Evolutionary conservation across 2,888 invertebrate genomes (phyloP), one percentile per base, ranked within the genome.

Genomic region (Podotricha telesiphe): DNA sequence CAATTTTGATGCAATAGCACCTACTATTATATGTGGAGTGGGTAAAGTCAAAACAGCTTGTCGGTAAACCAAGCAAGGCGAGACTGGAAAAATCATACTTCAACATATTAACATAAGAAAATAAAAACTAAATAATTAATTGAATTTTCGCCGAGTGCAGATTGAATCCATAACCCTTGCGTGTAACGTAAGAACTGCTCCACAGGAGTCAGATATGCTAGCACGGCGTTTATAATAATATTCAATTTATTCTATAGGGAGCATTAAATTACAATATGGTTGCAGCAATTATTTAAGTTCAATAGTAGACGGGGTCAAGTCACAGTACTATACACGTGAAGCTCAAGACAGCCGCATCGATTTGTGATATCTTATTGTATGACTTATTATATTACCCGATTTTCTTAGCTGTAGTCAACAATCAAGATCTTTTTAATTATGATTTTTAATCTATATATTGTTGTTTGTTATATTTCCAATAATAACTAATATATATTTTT

Each of bases 331-430:
- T 28, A 50, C 50, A 42, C 62, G 55, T 47, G 48, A 37, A 45
- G 20, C 19, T 42, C 59, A 11, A 34, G 65, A 47, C 20, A 65
- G 65, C 65, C 59, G 42, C 37, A 37, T 48, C 65, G 65, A 65
- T 69, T 69, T 68, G 28, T 28, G 64, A 37, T 28, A 5, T 28
- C 28, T 68, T 47, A 58, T 47, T n/a, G n/a, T n/a, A n/a, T n/a
- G n/a, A n/a, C n/a, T n/a, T n/a, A n/a, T n/a, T n/a, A n/a, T n/a
- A n/a, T n/a, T n/a, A n/a, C n/a, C n/a, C n/a, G n/a, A 28, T 58
- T 17, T 50, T 48, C 58, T 65, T 45, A 47, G 34, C 65, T 15
- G 45, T 20, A 40, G 40, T 42, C 11, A 17, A 45, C 10, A 4
- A 22, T n/a, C n/a, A 22, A 53, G 6, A 28, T 28, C 2, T 28